Evolutionary conservation across 1,140 invertebrate species (phyloP).

Genomic region (Maconellicoccus hirsutus): DNA sequence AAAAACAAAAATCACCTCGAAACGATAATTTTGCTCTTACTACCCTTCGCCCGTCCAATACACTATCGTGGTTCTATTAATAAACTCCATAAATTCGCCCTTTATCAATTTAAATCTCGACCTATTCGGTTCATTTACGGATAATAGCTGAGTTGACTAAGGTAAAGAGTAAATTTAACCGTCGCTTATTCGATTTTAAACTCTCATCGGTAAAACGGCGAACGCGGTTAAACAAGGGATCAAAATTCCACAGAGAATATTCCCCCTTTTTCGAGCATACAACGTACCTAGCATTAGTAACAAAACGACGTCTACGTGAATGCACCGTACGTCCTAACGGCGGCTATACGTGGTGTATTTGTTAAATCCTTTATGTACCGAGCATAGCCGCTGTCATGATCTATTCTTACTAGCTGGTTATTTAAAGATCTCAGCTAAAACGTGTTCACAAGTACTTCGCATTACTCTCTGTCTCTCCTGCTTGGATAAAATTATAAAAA

Average conservation of each 20-base stretch:
- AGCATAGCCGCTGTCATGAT: slow-evolving; percentile 2
- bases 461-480: background rate
- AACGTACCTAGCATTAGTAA: background rate
- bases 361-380: background rate
- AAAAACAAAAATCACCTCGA: too few relatives aligned
- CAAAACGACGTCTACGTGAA: background rate
- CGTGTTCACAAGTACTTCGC: background rate
- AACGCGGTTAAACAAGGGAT: background rate
- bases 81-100: too few relatives aligned
- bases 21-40: too few relatives aligned
- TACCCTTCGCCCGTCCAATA: too few relatives aligned
- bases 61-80: too few relatives aligned
- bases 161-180: too few relatives aligned
- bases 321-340: background rate
- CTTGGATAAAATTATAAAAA: background rate
- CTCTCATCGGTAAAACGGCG: too few relatives aligned
- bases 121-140: too few relatives aligned
- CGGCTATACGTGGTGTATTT: background rate
- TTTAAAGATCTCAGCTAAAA: slow-evolving; percentile 1
- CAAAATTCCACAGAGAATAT: background rate
- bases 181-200: too few relatives aligned
- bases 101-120: too few relatives aligned
- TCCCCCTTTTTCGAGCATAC: background rate
- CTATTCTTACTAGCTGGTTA: slow-evolving; percentile 4
- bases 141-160: too few relatives aligned